Conservation (phyloP, 2,888 invertebrate genomes). For the Dasypolia templi region DNA sequence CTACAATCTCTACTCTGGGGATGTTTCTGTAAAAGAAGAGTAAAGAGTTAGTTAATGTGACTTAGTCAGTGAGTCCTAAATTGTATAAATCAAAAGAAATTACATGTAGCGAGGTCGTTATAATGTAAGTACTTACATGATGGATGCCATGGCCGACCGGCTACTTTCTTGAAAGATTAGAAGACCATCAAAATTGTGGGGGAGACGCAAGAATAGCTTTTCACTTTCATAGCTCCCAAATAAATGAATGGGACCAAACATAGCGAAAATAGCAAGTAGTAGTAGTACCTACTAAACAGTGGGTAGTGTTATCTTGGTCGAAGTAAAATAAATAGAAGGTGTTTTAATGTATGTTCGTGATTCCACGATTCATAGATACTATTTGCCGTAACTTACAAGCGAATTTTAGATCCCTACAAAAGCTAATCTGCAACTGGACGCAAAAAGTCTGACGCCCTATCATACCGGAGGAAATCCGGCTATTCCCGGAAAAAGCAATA, state of each 20-base stretch:
- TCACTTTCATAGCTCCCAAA: not conserved
- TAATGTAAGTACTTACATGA: not conserved
- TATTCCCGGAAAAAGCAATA: constrained; percentile 85
- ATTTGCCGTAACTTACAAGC: not conserved
- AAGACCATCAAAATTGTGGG: not conserved
- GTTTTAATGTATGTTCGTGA: not conserved
- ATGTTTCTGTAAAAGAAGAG: too few species aligned
- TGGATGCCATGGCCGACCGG: too few species aligned
- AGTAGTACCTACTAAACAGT: not conserved
- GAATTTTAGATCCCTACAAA: constrained; percentile 30
- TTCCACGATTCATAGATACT: not conserved
- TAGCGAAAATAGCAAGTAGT: not conserved
- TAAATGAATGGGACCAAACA: constrained; percentile 1
- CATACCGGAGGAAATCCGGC: constrained; percentile 79
- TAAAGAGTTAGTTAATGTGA: not conserved
- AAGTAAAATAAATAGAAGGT: not conserved
- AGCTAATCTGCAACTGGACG: constrained; percentile 64
- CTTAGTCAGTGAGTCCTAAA: not conserved
- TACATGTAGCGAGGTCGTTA: not conserved
- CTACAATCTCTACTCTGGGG: too few species aligned
- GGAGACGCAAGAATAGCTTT: not conserved
- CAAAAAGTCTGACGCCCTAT: constrained; percentile 66
- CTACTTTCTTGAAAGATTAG: not conserved
- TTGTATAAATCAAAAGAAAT: not conserved
- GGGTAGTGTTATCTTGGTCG: not conserved